Base-by-base conservation (phyloP, 2,888 invertebrate genomes). In the Amblyjoppa proteus region DNA sequence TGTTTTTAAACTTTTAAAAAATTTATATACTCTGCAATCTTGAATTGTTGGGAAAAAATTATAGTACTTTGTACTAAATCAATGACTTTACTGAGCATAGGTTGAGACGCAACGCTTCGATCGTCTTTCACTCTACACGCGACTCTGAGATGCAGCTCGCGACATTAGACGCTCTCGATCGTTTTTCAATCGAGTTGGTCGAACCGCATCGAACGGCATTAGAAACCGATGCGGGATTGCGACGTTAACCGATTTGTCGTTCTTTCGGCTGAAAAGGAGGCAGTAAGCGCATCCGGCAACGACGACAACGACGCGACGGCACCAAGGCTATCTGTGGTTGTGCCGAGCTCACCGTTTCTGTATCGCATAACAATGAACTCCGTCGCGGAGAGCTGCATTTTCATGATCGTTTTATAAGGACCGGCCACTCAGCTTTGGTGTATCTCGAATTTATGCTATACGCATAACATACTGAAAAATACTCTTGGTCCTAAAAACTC, bases 351-450 rank as follows among this genome's bases (percentile, higher is more conserved):
- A 85, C 79, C 78, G 82, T 71, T 84, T 70, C 84, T 76, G 89
- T 78, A 87, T 87, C 83, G 92, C 89, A 91, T 91, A 91, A 89
- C 90, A 92, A 92, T 92, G 89, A 89, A 88, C 77, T 81, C 82
- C 76, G 81, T 84, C 53, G 87, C 77, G 79, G 73, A 77, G 83
- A 74, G 78, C 81, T 89, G 90, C 85, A 87, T 89, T 91, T 89
- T 87, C 88, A 89, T 90, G 84, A 89, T 84, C 87, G 76, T 87
- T 87, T 87, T 84, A 87, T 87, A 70, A 89, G 86, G 80, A 61
- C 84, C 71, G 81, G 74, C 74, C 81, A 70, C 66, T 70, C n/a
- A 66, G n/a, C 41, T 68, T 73, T 69, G 9, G 11, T 64, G 51
- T 25, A 6, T 45, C 69, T 61, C 28, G 25, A 84, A 82, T 82